Base-by-base conservation (phyloP, 2,113 vertebrate species). In the Ammospiza nelsoni region DNA sequence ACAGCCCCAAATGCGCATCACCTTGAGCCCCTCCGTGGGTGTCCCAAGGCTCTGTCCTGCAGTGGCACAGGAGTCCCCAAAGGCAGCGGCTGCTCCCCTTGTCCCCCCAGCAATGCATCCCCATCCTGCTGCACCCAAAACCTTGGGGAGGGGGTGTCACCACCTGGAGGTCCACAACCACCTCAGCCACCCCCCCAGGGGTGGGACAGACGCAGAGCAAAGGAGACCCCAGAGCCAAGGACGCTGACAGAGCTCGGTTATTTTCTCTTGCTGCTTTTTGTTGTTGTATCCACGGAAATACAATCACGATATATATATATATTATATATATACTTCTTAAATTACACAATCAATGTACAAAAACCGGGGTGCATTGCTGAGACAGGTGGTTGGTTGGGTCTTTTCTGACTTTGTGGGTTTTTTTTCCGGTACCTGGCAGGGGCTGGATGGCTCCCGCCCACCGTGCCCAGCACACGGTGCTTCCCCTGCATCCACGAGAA, bases 311-410 rank as follows among this genome's bases (percentile, higher is more conserved):
- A 98, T 90, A 98, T 97, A 98, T 98, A 95, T 94, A 96, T 96
- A 97, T 97, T 97, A 96, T 98, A 98, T 98, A 98, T 97, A 98
- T 95, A 97, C 97, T 89, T 97, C 98, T 99, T 99, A 99, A 99
- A 99, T 99, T 99, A 99, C 99, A 99, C 98, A 98, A 98, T 99
- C 98, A 98, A 96, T 99, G 98, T 99, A 99, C 98, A 99, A 99
- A 97, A 96, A 99, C 98, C 97, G 97, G 95, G 98, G 99, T 97
- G 98, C 96, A 89, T 97, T 98, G 98, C 98, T 98, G 98, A 98
- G 97, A 98, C 98, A 97, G 97, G 98, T 84, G 92, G 94, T 96
- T 86, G 94, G 93, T 95, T 94, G 96, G 95, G 62, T 92, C 96
- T 88, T 85, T 73, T 79, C 96, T 96, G 95, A 92, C 95, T 95